Percentiles rank a stretch among this genome's conserved stretches.
phyloP scores from a whole-genome alignment of 2,797 vertebrate species.

The Galaxias olidus region DNA sequence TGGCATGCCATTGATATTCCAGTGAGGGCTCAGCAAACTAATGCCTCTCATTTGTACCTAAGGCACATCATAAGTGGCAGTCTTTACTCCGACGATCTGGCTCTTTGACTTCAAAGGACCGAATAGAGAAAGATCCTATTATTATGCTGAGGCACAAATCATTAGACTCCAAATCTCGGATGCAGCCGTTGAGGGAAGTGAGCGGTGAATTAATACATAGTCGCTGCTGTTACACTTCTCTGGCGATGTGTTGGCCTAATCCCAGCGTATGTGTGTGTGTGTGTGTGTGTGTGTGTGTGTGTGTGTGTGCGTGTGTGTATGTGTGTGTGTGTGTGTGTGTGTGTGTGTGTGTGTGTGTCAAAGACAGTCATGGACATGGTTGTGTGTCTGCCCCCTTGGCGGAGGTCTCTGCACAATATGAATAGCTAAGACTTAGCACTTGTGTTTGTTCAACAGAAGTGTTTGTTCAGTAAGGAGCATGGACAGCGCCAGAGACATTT shows the following conservation, averaged over 20 bases:
- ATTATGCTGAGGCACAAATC: slow-evolving; percentile 60
- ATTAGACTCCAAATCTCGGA: slow-evolving; percentile 55
- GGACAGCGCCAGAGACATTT: no score
- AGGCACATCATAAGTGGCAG: slow-evolving; percentile 66
- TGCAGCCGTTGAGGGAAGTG: slow-evolving; percentile 43
- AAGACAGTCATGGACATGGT: neutral
- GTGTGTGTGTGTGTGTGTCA: neutral
- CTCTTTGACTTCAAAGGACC: slow-evolving; percentile 69
- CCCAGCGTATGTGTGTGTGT: neutral
- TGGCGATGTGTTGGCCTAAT: neutral
- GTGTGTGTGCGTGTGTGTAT: slow-evolving; percentile 8
- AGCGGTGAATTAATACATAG: slow-evolving; percentile 48
- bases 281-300: neutral
- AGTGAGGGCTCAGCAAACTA: slow-evolving; percentile 54
- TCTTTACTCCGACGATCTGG: slow-evolving; percentile 64
- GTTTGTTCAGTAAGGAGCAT: no score
- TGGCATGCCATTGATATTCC: slow-evolving; percentile 58
- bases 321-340: slow-evolving; percentile 10
- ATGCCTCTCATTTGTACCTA: slow-evolving; percentile 68
- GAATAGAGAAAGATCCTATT: slow-evolving; percentile 66
- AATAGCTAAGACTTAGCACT: no score
- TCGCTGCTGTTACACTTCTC: slow-evolving; percentile 21
- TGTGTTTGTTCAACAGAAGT: no score
- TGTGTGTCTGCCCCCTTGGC: neutral
- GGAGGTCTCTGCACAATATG: no score